A percentile compares a stretch with the other conserved stretches of the same genome.
Conservation (phyloP, 37 sponge, comb jelly and placozoan genomes). For the Cladorhizidae sp. region DNA sequence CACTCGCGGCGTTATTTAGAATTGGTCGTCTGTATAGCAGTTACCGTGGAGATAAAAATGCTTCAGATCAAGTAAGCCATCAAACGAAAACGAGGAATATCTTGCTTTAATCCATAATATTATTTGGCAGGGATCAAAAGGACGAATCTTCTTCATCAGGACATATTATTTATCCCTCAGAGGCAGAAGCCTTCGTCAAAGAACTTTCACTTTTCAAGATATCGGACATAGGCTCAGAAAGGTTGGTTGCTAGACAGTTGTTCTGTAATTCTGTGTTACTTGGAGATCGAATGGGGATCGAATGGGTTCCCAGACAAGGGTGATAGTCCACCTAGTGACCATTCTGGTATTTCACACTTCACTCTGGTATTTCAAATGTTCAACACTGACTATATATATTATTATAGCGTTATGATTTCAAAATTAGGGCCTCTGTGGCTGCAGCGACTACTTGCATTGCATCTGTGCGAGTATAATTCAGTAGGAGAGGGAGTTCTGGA, state of each 20-base stretch:
- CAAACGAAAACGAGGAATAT: background rate
- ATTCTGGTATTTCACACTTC: no score
- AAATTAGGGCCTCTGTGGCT: no score
- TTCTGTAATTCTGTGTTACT: no score
- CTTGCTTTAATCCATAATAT: background rate
- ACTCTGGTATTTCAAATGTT: no score
- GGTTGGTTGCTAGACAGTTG: slow-evolving; percentile 16
- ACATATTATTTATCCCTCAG: slow-evolving; percentile 66
- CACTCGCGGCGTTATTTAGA: background rate
- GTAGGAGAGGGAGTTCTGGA: no score
- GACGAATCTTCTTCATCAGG: background rate
- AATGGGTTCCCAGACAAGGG: no score
- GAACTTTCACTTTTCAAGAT: slow-evolving; percentile 46
- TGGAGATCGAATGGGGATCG: no score
- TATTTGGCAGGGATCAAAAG: background rate
- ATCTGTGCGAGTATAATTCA: no score
- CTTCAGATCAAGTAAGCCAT: background rate
- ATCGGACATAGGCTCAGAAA: slow-evolving; percentile 65
- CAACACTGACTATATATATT: no score
- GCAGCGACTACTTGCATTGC: no score
- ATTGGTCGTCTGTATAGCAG: background rate
- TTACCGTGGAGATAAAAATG: slow-evolving; percentile 8
- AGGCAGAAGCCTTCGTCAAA: slow-evolving; percentile 71
- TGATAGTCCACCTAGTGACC: no score
- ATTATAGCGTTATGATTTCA: no score